phyloP scores from a whole-genome alignment of 2,888 invertebrate genomes.

The Sphaerophoria taeniata region DNA sequence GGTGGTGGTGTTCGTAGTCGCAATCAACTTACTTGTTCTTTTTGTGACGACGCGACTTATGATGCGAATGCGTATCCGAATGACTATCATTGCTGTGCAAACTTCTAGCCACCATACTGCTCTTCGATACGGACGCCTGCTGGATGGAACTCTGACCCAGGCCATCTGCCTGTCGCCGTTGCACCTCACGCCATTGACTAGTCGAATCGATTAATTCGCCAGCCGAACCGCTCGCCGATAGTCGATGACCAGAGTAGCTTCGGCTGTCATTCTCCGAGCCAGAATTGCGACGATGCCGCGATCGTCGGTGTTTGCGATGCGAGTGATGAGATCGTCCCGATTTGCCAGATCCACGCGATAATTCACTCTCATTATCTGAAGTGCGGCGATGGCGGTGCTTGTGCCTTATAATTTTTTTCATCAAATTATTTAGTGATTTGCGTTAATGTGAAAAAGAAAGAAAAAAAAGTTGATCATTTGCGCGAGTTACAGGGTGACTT shows the following conservation, averaged over 20 bases:
- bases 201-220: conserved; percentile 93
- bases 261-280: conserved; percentile 89
- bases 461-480: not conserved
- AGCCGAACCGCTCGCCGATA: conserved; percentile 81
- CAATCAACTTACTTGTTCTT: conserved; percentile 85
- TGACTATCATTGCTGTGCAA: conserved; percentile 83
- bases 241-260: conserved; percentile 82
- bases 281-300: conserved; percentile 89
- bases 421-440: conserved; percentile 73
- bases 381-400: conserved; percentile 91
- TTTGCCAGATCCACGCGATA: conserved; percentile 92
- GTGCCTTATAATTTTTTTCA: conserved; percentile 83
- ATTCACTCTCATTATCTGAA: conserved; percentile 95
- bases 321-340: conserved; percentile 90
- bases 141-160: conserved; percentile 85
- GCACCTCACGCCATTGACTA: conserved; percentile 94
- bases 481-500: conserved; percentile 4
- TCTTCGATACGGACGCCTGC: conserved; percentile 88
- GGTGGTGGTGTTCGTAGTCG: not conserved
- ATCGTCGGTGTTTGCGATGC: conserved; percentile 88
- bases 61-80: conserved; percentile 85
- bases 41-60: conserved; percentile 83
- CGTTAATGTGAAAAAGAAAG: conserved; percentile 27
- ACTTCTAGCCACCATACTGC: conserved; percentile 83
- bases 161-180: conserved; percentile 88